Conservation (phyloP, 2,888 invertebrate genomes). For the Strigamia crassipes region DNA sequence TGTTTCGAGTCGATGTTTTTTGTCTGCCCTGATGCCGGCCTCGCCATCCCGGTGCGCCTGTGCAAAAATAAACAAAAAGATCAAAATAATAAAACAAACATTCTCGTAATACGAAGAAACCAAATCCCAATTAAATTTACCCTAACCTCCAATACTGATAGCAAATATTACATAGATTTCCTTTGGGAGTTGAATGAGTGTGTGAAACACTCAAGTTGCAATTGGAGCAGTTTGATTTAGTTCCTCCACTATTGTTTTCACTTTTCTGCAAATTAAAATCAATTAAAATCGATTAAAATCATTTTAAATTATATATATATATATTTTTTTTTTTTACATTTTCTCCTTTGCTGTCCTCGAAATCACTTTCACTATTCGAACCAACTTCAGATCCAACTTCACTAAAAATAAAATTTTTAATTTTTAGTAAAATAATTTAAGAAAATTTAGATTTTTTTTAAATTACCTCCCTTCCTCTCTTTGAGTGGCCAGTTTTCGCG, state of each 20-base stretch:
- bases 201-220: slow-evolving; percentile 78
- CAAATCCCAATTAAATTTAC: slow-evolving; percentile 49
- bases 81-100: neutral
- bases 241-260: slow-evolving; percentile 45
- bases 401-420: slow-evolving; percentile 55
- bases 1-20: slow-evolving; percentile 53
- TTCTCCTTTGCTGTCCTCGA: slow-evolving; percentile 80
- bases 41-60: slow-evolving; percentile 79
- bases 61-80: slow-evolving; percentile 52
- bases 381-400: slow-evolving; percentile 82
- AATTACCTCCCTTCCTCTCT: slow-evolving; percentile 78
- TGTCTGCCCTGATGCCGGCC: slow-evolving; percentile 72
- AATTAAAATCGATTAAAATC: too few species aligned
- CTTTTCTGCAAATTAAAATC: slow-evolving; percentile 12
- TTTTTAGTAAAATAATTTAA: neutral
- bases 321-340: too few species aligned
- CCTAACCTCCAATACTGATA: slow-evolving; percentile 83
- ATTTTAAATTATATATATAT: too few species aligned
- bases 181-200: slow-evolving; percentile 75
- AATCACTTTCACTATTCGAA: slow-evolving; percentile 84
- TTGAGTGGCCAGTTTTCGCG: slow-evolving; percentile 68
- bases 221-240: slow-evolving; percentile 63
- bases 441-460: slow-evolving; percentile 63
- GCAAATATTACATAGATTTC: slow-evolving; percentile 80
- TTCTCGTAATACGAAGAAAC: neutral